Evolutionary conservation across 2,113 vertebrate species (phyloP), one percentile per base, ranked within the genome.

Genomic region (Numenius arquata): DNA sequence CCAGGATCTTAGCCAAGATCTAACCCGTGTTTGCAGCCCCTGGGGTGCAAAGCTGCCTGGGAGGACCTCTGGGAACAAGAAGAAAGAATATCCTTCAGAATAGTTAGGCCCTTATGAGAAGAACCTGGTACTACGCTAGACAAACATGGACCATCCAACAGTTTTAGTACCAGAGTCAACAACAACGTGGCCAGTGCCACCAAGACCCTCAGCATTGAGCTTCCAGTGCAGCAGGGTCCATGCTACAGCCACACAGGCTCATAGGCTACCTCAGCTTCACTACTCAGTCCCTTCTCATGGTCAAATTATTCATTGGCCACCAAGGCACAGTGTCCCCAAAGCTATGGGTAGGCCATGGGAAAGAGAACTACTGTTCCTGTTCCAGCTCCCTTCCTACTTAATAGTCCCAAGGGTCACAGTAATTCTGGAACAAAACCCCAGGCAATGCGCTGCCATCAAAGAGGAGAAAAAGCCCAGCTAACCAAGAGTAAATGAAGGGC

Each of bases 221-320:
- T 36, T 40, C 71, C 75, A 82, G 62, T 6, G 27, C 56, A 83
- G 45, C 22, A 59, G 23, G 10, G 19, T 36, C 61, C 55, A 25
- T 3, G 15, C 2, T 15, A 22, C 0, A 0, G 40, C 43, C 77
- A 91, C 32, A 27, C 9, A 6, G 21, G n/a, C 29, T 45, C 41
- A 2, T 1, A 59, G 43, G 38, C 72, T 40, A 30, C 34, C 48
- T 70, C 78, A 59, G 27, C 56, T 59, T 74, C 2, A 1, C 47
- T 62, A n/a, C 53, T 79, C 40, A 40, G 22, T 5, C 43, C 34
- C 52, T 15, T 86, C 29, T 18, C 8, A 9, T 16, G 58, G 27
- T 79, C 50, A 56, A 53, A 72, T 72, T 15, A 21, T 32, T 71
- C 66, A 14, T 16, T 26, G 8, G 13, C 62, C 47, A 63, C 21